Evolutionary conservation across 2,888 invertebrate species (phyloP).

Genomic region (Melitaea athalia): DNA sequence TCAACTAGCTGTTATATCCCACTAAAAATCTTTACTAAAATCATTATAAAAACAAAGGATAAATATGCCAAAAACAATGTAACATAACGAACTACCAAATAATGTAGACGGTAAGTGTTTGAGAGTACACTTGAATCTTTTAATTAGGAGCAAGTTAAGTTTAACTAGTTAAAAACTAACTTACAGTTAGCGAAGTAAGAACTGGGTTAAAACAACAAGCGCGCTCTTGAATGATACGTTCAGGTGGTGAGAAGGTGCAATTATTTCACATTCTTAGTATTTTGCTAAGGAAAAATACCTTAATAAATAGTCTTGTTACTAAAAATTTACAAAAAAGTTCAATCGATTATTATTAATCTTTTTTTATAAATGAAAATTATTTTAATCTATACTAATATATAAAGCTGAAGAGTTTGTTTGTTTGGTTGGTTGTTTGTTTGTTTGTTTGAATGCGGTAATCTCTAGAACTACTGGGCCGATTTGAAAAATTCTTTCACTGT

Average conservation of each 20-base stretch:
- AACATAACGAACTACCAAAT: not conserved
- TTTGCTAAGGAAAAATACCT: not conserved
- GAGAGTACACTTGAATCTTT: conserved; percentile 15
- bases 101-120: conserved; percentile 8
- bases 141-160: conserved; percentile 28
- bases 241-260: not conserved
- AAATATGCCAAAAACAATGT: conserved; percentile 3
- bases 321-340: too few relatives aligned
- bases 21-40: not conserved
- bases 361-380: too few relatives aligned
- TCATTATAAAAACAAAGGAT: not conserved
- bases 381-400: too few relatives aligned
- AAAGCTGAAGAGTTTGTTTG: too few relatives aligned
- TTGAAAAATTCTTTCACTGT: too few relatives aligned
- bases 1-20: not conserved
- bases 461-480: too few relatives aligned
- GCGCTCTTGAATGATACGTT: conserved; percentile 14
- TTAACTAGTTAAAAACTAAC: conserved; percentile 30
- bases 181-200: conserved; percentile 27
- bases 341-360: too few relatives aligned
- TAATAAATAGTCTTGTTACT: too few relatives aligned
- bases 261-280: not conserved
- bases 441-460: too few relatives aligned
- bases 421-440: too few relatives aligned
- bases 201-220: conserved; percentile 27